phyloP scores from a whole-genome alignment of 2,888 invertebrate genomes.

The Sepioteuthis lessoniana region DNA sequence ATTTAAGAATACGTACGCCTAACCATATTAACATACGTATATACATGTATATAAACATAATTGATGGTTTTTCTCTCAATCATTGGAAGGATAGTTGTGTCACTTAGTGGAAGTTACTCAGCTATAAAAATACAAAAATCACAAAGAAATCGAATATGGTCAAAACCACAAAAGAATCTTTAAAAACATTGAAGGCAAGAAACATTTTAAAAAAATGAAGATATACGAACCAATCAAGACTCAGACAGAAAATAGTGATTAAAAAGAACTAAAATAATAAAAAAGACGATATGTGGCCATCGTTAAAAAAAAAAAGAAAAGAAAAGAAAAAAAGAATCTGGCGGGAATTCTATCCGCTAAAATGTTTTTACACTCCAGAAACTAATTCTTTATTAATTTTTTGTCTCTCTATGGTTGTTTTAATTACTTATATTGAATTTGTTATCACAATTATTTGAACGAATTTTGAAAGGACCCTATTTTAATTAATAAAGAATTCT shows the following conservation, averaged over 20 bases:
- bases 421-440: neutral
- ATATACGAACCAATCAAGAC: neutral
- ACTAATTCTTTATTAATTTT: neutral
- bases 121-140: neutral
- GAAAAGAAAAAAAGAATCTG: neutral
- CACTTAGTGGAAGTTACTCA: neutral
- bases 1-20: too few species aligned
- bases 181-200: neutral
- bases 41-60: too few species aligned
- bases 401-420: neutral
- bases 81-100: too few species aligned
- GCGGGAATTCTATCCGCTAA: neutral
- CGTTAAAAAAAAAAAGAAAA: neutral
- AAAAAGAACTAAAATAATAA: neutral
- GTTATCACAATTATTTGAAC: neutral
- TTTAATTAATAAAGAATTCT: neutral
- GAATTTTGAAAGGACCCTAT: neutral
- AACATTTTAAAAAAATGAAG: neutral
- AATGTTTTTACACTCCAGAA: neutral
- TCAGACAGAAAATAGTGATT: neutral
- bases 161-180: neutral
- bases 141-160: neutral
- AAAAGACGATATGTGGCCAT: neutral
- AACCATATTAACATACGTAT: too few species aligned
- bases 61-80: too few species aligned